phyloP scores from a whole-genome alignment of 2,113 vertebrate species.

The Martes martes region DNA sequence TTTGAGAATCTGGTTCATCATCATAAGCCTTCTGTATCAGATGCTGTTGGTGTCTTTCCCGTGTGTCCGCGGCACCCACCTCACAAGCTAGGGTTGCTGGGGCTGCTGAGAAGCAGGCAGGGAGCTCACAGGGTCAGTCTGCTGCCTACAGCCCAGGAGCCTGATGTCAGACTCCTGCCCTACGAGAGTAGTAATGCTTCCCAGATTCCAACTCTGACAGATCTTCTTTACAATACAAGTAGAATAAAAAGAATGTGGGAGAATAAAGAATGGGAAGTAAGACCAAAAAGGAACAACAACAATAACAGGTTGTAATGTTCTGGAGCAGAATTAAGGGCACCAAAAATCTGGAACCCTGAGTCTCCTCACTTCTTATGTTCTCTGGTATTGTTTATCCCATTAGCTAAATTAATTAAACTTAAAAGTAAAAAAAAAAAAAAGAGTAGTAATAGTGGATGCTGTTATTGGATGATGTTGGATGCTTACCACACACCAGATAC shows the following conservation, averaged over 20 bases:
- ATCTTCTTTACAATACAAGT: background rate
- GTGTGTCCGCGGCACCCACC: background rate
- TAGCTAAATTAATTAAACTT: conserved; percentile 4
- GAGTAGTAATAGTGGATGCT: background rate
- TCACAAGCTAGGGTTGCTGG: background rate
- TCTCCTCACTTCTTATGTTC: background rate
- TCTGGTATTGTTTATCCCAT: background rate
- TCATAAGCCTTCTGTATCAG: background rate
- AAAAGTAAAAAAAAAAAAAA: background rate
- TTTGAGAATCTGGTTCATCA: background rate
- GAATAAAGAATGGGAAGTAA: background rate
- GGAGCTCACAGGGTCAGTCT: background rate
- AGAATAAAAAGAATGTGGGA: background rate
- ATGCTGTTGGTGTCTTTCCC: background rate
- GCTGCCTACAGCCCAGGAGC: background rate
- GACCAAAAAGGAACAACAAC: background rate
- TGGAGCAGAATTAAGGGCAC: background rate
- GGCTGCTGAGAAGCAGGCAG: background rate
- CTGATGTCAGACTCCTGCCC: background rate
- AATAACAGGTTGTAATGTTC: background rate
- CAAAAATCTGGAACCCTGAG: background rate
- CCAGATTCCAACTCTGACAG: background rate
- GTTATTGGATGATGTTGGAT: background rate
- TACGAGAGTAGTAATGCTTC: background rate
- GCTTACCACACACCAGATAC: background rate